Conservation (phyloP, 1,140 invertebrate species). For the Adoxophyes honmai region DNA sequence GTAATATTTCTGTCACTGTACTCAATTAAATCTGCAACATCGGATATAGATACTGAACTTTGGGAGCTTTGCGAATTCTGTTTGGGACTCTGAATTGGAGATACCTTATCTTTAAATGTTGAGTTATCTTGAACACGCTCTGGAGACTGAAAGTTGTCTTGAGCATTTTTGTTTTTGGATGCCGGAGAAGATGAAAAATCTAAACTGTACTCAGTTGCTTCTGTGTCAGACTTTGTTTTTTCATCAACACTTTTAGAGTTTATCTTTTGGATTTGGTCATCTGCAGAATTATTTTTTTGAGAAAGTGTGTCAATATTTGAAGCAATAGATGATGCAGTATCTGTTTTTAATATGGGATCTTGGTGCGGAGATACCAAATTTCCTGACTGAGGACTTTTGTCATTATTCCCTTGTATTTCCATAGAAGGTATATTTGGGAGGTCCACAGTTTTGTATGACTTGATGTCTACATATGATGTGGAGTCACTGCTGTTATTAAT, state of each 20-base stretch:
- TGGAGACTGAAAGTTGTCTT: conserved; percentile 23
- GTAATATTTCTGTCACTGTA: conserved; percentile 51
- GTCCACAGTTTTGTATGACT: conserved; percentile 50
- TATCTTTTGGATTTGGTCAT: conserved; percentile 28
- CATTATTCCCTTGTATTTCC: conserved; percentile 22
- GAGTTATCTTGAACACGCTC: conserved; percentile 25
- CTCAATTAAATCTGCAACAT: conserved; percentile 60
- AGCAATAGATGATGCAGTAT: conserved; percentile 29
- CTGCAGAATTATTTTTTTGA: conserved; percentile 28
- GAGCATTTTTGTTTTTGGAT: conserved; percentile 34
- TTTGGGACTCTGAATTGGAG: conserved; percentile 33
- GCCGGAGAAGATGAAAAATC: conserved; percentile 52
- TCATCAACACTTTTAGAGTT: conserved; percentile 27
- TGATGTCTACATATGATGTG: conserved; percentile 62
- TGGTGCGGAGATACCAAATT: conserved; percentile 1
- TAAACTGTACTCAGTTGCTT: conserved; percentile 55
- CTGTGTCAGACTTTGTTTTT: conserved; percentile 41
- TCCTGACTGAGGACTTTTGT: conserved; percentile 17
- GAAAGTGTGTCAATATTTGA: conserved; percentile 32
- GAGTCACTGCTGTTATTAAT: conserved; percentile 60
- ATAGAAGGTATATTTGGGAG: conserved; percentile 48
- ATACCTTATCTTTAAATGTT: conserved; percentile 31
- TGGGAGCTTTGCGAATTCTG: conserved; percentile 49
- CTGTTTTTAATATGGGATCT: conserved; percentile 23
- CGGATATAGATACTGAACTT: conserved; percentile 62